phyloP scores from a whole-genome alignment of 2,113 vertebrate genomes.

The Gorsachius goisagi region DNA sequence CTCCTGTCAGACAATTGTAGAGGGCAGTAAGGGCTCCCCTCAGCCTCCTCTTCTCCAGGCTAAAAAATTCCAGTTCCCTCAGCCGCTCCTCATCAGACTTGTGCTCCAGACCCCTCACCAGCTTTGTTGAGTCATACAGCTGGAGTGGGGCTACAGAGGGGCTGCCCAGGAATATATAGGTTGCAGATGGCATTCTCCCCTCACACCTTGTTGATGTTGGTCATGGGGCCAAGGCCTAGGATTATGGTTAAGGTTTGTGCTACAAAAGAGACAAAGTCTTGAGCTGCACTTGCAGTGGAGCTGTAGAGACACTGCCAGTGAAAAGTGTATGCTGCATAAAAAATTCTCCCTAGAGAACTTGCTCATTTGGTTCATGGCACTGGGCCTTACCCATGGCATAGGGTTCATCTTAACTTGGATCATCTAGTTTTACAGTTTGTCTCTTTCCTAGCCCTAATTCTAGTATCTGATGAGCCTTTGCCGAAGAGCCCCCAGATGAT shows the following conservation, averaged over 20 bases:
- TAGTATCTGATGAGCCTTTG: neutral
- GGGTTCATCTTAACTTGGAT: neutral
- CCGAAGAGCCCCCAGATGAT: neutral
- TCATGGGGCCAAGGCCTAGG: neutral
- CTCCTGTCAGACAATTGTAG: too few relatives aligned
- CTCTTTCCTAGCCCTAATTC: neutral
- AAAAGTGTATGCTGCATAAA: neutral
- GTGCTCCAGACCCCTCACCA: too few relatives aligned
- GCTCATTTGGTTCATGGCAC: neutral
- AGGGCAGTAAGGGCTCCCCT: too few relatives aligned
- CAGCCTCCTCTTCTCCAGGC: too few relatives aligned
- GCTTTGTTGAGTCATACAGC: neutral
- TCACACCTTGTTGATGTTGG: neutral
- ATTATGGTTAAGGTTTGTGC: neutral
- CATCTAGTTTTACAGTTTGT: neutral
- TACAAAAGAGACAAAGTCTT: neutral
- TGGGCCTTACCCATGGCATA: neutral
- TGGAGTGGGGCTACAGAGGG: neutral
- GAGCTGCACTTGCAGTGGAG: neutral
- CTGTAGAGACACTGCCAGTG: neutral
- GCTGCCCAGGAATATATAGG: neutral
- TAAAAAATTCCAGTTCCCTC: too few relatives aligned
- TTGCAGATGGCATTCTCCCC: neutral
- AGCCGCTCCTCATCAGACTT: too few relatives aligned
- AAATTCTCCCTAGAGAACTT: neutral